phyloP scores from a whole-genome alignment of 2,113 vertebrate species.

The Actinemys pallida region DNA sequence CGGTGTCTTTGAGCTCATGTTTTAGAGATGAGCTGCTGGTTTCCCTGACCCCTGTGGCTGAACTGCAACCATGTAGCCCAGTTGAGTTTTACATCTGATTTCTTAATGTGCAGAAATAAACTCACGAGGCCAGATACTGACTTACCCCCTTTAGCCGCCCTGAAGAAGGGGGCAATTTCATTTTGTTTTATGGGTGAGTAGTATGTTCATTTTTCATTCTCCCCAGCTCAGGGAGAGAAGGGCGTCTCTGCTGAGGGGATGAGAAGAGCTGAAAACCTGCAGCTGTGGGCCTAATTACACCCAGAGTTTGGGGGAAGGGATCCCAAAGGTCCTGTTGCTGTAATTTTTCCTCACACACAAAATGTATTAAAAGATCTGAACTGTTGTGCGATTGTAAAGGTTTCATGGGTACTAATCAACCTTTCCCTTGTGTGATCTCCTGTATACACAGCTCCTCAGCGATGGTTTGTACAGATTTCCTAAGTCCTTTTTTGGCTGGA shows the following conservation, averaged over 20 bases:
- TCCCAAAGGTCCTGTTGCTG: background rate
- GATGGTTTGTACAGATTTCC: background rate
- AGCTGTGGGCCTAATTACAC: background rate
- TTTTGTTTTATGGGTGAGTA: background rate
- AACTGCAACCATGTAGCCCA: background rate
- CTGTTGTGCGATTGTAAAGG: background rate
- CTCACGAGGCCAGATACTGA: background rate
- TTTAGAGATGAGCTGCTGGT: too few relatives aligned
- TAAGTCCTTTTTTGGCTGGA: background rate
- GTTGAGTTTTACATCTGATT: background rate
- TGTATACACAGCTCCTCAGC: background rate
- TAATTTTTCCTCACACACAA: background rate
- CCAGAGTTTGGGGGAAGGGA: background rate
- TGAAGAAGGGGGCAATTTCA: background rate
- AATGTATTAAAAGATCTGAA: background rate
- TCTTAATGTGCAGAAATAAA: background rate
- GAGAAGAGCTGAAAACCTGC: background rate
- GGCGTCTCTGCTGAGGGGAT: background rate
- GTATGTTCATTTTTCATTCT: background rate
- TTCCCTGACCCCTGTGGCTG: too few relatives aligned
- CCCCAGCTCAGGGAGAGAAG: background rate
- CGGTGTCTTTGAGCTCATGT: too few relatives aligned
- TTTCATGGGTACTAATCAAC: background rate
- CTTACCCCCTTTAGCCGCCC: background rate
- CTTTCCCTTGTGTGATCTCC: background rate